A percentile compares a stretch with the other conserved stretches of the same genome.
phyloP scores from a whole-genome alignment of 1,140 invertebrate genomes.

The Branchinecta lindahli region DNA sequence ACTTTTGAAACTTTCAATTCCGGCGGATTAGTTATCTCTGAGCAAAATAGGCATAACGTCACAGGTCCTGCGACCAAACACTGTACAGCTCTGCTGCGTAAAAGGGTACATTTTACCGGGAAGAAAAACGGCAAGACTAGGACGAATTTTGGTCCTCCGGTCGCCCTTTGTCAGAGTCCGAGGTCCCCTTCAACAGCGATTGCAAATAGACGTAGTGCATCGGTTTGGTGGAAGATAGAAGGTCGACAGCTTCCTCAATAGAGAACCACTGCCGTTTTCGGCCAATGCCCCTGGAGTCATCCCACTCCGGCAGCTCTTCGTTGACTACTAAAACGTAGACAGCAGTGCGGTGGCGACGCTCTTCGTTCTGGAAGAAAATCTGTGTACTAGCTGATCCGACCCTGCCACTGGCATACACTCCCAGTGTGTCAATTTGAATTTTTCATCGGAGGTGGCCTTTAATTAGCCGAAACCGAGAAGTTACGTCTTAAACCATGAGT shows the following conservation, averaged over 20 bases:
- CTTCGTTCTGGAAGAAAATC: constrained; percentile 51
- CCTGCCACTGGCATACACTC: too few relatives aligned
- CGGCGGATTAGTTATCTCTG: too few relatives aligned
- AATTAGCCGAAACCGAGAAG: too few relatives aligned
- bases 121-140: neutral
- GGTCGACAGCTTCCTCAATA: constrained; percentile 65
- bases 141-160: neutral
- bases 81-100: too few relatives aligned
- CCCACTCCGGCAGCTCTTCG: constrained; percentile 81
- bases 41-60: too few relatives aligned
- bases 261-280: constrained; percentile 82
- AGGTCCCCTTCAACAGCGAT: constrained; percentile 24
- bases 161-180: constrained; percentile 2
- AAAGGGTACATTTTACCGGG: too few relatives aligned
- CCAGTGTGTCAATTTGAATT: too few relatives aligned
- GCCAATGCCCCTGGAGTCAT: constrained; percentile 70
- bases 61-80: too few relatives aligned
- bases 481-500: too few relatives aligned
- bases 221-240: constrained; percentile 73
- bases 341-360: constrained; percentile 79
- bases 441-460: too few relatives aligned
- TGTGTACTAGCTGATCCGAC: neutral
- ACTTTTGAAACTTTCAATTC: too few relatives aligned
- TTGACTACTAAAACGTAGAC: constrained; percentile 84
- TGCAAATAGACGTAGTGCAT: constrained; percentile 67